Base-by-base conservation (phyloP, 2,888 invertebrate genomes). In the Scaptomyza tumidula region DNA sequence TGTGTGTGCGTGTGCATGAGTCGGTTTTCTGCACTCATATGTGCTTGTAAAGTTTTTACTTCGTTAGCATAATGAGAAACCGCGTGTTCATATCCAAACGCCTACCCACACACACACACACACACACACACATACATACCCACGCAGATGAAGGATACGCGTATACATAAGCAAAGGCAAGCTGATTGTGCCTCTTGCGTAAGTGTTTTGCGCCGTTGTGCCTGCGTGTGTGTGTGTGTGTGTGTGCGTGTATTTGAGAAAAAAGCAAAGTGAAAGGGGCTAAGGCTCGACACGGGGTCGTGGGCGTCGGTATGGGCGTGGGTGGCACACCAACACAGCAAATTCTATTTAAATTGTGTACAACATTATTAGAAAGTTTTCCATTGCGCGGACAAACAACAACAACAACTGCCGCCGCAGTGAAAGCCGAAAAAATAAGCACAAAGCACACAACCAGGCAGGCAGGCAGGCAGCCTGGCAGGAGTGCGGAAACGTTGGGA, bases 271-370 rank as follows among this genome's bases (percentile, higher is more conserved):
- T 10, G 13, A 6, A 31, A 27, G 24, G 37, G 33, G 33, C 11
- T 19, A 9, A 13, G 49, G 33, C 48, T 43, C 11, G 9, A 54
- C 11, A 19, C 3, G n/a, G 11, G 10, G 31, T 27, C 11, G 59
- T 37, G 54, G 54, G 33, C 31, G 33, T 33, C 31, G 33, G 33
- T 33, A 29, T 29, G 29, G 35, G 33, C 9, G 58, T 29, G 54
- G 54, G 33, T 9, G 48, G 57, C 43, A 57, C 53, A 46, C 43
- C 67, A 71, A 60, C 76, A 68, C 69, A 76, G 86, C 80, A 90
- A 90, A 90, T 90, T 90, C 91, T 90, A 91, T 90, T 90, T 90
- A 91, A 90, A 90, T 88, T 91, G 89, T 90, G 90, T 89, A 90
- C 90, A 90, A 89, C 88, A 90, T 90, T 90, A 90, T 90, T 90